Evolutionary conservation across 2,113 vertebrate genomes (phyloP), one percentile per base, ranked within the genome.

Genomic region (Pachypanchax playfairii): DNA sequence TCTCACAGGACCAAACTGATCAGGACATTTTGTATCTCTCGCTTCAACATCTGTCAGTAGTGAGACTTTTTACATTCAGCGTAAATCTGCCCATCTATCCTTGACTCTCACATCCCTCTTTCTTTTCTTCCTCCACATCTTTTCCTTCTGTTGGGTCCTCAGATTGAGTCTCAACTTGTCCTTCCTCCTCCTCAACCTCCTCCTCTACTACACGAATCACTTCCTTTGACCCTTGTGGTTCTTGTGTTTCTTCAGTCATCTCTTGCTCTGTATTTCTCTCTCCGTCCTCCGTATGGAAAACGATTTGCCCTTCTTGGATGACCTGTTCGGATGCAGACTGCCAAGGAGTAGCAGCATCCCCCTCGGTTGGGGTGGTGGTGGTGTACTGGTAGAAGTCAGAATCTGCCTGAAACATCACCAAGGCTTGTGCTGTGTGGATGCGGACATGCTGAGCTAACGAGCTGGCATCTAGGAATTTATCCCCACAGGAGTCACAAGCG

Each of bases 381-480:
- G 96, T 95, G 62, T 96, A 96, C 83, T 98, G 97, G 87, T 98
- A 98, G 85, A 97, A 97, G 91, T 98, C 97, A 0, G 96, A 93
- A 47, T 98, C 97, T 0, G 96, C 95, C 90, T 98, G 97, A 89
- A 98, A 98, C 96, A 98, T 98, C 85, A 98, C 97, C 75, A 98
- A 82, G 0, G 97, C 97, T 83, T 98, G 96, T 1, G 97, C 97
- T 0, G 97, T 98, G 93, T 98, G 97, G 85, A 98, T 96, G 65
- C 97, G 95, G 5, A 98, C 96, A 0, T 98, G 97, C 88, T 98
- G 96, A 0, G 97, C 97, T 57, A 98, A 85, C 70, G 95, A 98
- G 82, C 79, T 94, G 58, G 96, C 96, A 0, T 98, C 97, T 86
- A 96, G 75, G 79, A 98, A 98, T 75, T 98, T 98, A 67, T 98